These are phyloP conservation scores for Paratilapia polleni DNA, from an alignment of 2,113 vertebrate species.

Conservation along the genomic window DNA sequence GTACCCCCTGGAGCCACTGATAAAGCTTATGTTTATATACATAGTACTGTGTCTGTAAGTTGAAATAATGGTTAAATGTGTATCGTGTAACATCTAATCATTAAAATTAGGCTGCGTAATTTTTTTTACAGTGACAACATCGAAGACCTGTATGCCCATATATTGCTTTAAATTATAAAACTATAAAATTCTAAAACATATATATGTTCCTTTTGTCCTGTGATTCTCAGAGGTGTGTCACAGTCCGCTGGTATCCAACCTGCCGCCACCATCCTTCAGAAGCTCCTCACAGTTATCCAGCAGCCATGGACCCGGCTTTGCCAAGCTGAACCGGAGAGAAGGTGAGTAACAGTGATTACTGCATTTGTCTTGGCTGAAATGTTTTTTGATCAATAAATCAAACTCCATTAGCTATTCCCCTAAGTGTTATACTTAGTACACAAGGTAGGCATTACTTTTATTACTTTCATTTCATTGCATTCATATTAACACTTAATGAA, in stretches of 20 bases:
- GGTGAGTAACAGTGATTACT: slow-evolving; percentile 80
- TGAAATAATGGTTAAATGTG: background rate
- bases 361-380: background rate
- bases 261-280: slow-evolving; percentile 86
- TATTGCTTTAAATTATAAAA: background rate
- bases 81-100: rapidly evolving
- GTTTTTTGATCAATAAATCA: background rate
- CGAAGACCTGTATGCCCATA: rapidly evolving
- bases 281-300: slow-evolving; percentile 89
- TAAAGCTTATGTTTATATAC: background rate
- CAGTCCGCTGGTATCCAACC: slow-evolving; percentile 83
- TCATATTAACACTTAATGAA: background rate
- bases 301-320: slow-evolving; percentile 85
- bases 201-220: background rate
- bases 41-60: background rate
- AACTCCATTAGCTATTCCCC: background rate
- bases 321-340: slow-evolving; percentile 90
- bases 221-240: slow-evolving; percentile 87
- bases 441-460: background rate
- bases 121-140: background rate
- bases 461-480: no score
- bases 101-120: background rate
- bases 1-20: background rate
- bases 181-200: no score
- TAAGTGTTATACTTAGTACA: background rate